These are phyloP conservation scores for Poicephalus gulielmi DNA, from an alignment of 2,113 vertebrate species.

Conservation along the genomic window DNA sequence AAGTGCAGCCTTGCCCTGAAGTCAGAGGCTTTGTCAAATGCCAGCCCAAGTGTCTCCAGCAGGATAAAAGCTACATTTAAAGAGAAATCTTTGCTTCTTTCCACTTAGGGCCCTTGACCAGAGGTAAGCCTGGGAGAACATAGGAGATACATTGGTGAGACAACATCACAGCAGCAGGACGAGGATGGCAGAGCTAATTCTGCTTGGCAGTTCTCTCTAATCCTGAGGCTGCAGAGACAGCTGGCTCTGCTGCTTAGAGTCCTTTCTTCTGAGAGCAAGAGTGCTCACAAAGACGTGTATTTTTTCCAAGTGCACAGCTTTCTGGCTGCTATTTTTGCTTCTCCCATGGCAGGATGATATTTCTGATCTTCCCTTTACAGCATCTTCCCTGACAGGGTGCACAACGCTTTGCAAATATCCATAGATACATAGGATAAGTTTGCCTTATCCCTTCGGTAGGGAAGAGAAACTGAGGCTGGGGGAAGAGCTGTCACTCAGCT, in stretches of 20 bases:
- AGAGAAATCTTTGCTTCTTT: background rate
- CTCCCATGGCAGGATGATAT: background rate
- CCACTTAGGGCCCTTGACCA: background rate
- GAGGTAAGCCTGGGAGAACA: background rate
- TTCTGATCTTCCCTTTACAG: background rate
- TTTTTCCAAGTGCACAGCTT: background rate
- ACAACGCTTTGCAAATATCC: background rate
- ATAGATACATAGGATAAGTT: background rate
- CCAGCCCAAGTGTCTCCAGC: background rate
- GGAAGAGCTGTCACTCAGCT: background rate
- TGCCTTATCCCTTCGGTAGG: background rate
- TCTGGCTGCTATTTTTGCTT: constrained; percentile 37
- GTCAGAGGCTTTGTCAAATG: background rate
- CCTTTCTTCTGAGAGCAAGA: background rate
- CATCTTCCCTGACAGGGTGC: background rate
- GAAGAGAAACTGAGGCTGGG: constrained; percentile 24
- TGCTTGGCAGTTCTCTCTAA: background rate
- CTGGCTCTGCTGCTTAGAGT: constrained; percentile 12
- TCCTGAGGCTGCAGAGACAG: background rate
- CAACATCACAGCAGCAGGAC: background rate
- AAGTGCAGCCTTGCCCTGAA: background rate
- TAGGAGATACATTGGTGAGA: background rate
- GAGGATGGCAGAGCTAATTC: background rate
- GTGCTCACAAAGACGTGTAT: background rate
- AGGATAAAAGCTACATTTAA: background rate